Base-by-base conservation (phyloP, 2,888 invertebrate genomes). In the Phragmatobia fuliginosa region DNA sequence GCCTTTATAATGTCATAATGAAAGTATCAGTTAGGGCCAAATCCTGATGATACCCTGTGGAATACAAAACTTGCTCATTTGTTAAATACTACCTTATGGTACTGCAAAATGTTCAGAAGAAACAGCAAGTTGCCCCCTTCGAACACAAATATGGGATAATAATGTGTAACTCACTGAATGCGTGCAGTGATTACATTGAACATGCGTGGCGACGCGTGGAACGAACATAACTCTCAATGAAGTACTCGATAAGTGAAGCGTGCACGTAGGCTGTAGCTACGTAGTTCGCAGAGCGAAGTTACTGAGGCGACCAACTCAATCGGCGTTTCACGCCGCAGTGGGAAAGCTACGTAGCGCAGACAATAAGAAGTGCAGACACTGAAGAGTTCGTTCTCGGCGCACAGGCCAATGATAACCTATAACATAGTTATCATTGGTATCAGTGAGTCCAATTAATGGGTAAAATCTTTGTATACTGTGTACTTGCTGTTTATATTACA, bases 391-490 rank as follows among this genome's bases (percentile, higher is more conserved):
- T 87, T 93, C 95, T 94, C 95, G 94, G 94, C 94, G 95, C 94
- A 95, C 95, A 94, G 93, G 95, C 94, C 95, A 95, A 95, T 95
- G 95, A 94, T 95, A 95, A 94, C 95, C 95, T 95, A 95, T 95
- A 95, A 95, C 95, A 95, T 94, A 95, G 94, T 94, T 95, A 94
- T 95, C 95, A 95, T 95, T 95, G 95, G 95, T 94, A 90, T 94
- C 92, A 86, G 91, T 92, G 91, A 88, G 85, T 91, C 88, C 85
- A 88, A 87, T 87, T 81, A 86, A 78, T 88, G 90, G 89, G 78
- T 92, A 91, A 91, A 92, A 92, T 92, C 92, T 93, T 92, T 86
- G 38, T 63, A 66, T 21, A 45, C 7, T 58, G 56, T 56, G 31
- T 49, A 64, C 31, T 10, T 28, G n/a, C 21, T 64, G 59, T 52